Conservation (phyloP, 1,140 invertebrate species). For the Ostrea edulis region DNA sequence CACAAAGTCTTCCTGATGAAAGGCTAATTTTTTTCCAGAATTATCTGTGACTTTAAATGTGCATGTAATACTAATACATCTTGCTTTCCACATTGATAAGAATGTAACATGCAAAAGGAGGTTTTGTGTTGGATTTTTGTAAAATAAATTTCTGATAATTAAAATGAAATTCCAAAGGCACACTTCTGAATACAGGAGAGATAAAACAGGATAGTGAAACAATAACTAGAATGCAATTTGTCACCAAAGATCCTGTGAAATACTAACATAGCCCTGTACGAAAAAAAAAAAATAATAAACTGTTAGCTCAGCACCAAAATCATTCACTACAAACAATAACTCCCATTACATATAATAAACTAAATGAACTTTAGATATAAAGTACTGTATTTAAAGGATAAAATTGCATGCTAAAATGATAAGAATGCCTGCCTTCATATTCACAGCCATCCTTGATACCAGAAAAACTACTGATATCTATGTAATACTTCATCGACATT, state of each 20-base stretch:
- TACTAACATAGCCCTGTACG: constrained; percentile 44
- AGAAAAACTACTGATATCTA: not conserved
- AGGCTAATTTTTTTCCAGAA: too few species aligned
- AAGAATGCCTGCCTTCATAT: too few species aligned
- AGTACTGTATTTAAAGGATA: not conserved
- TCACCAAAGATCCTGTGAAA: constrained; percentile 37
- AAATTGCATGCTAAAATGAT: too few species aligned
- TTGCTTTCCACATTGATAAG: constrained; percentile 6
- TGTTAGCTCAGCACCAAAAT: not conserved
- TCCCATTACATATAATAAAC: not conserved
- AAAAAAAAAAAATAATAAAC: constrained; percentile 8
- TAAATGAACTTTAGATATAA: not conserved
- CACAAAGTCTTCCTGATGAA: too few species aligned
- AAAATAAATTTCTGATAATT: not conserved
- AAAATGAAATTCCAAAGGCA: constrained; percentile 6
- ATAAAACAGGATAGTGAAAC: not conserved
- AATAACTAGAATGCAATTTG: not conserved
- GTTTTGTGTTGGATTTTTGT: not conserved
- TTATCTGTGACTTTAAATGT: too few species aligned
- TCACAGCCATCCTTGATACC: too few species aligned
- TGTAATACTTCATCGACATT: not conserved
- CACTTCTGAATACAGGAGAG: constrained; percentile 30
- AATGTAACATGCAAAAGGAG: constrained; percentile 15
- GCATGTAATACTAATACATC: not conserved
- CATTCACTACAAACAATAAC: not conserved